Evolutionary conservation across 2,113 vertebrate genomes (phyloP).

Genomic region (Tautogolabrus adspersus): DNA sequence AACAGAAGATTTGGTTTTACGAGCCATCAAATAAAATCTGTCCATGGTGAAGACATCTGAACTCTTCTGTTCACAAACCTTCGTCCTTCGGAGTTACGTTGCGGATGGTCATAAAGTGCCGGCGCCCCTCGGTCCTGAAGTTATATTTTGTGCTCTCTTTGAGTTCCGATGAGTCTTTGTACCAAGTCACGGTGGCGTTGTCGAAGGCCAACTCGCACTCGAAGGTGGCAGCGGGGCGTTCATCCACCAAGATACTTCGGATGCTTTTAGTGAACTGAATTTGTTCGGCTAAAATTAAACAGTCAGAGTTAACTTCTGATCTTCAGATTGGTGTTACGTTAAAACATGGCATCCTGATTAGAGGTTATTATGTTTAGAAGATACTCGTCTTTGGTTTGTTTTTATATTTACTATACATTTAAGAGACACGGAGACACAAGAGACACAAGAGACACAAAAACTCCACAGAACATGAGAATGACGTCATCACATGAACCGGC

Average conservation of each 20-base stretch:
- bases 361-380: neutral
- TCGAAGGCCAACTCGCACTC: conserved; percentile 95
- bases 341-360: neutral
- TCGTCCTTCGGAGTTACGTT: conserved; percentile 93
- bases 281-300: conserved; percentile 86
- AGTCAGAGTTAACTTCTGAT: conserved; percentile 34
- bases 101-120: conserved; percentile 95
- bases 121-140: conserved; percentile 92
- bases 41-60: no score
- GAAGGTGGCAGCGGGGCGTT: conserved; percentile 91
- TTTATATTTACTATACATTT: neutral
- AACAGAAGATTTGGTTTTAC: no score
- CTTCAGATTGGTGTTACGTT: neutral
- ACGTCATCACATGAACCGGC: conserved; percentile 4
- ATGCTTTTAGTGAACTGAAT: conserved; percentile 94
- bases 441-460: conserved; percentile 27
- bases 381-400: neutral
- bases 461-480: conserved; percentile 7
- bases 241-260: conserved; percentile 91
- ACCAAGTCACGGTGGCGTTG: conserved; percentile 91
- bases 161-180: conserved; percentile 91
- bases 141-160: conserved; percentile 93
- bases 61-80: conserved; percentile 82
- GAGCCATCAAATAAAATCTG: no score
- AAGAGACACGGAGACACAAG: neutral